Evolutionary conservation across 2,797 vertebrate genomes (phyloP).

Genomic region (Galaxias olidus): DNA sequence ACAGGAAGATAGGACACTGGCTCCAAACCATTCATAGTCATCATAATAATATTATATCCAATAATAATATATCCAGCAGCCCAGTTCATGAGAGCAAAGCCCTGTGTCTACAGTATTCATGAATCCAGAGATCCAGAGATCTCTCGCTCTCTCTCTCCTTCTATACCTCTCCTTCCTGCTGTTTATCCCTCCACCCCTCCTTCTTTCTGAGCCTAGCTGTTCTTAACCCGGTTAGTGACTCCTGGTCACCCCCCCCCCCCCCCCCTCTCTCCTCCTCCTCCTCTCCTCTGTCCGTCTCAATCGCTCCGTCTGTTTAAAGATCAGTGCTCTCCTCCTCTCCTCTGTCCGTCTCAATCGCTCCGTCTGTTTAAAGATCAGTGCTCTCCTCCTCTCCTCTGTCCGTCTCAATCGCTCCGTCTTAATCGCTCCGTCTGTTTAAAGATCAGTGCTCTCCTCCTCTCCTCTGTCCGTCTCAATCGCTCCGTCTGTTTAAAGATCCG

Average conservation of each 20-base stretch:
- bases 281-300: conserved; percentile 65
- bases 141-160: too few species aligned
- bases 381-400: conserved; percentile 52
- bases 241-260: conserved; percentile 38
- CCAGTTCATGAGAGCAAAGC: too few species aligned
- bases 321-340: conserved; percentile 40
- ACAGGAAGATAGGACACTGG: too few species aligned
- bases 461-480: conserved; percentile 65
- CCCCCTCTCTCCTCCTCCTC: conserved; percentile 21
- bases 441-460: conserved; percentile 20
- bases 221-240: conserved; percentile 75
- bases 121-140: too few species aligned
- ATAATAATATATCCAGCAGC: too few species aligned
- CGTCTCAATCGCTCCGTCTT: conserved; percentile 69
- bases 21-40: too few species aligned
- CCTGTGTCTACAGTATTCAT: too few species aligned
- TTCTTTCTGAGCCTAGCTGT: conserved; percentile 45
- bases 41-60: too few species aligned
- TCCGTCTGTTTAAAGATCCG: conserved; percentile 62
- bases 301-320: conserved; percentile 63
- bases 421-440: conserved; percentile 33
- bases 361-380: conserved; percentile 63
- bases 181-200: too few species aligned
- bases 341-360: conserved; percentile 59
- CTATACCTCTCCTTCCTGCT: too few species aligned